Conservation (phyloP, 2,113 vertebrate genomes). For the Dromiciops gliroides region DNA sequence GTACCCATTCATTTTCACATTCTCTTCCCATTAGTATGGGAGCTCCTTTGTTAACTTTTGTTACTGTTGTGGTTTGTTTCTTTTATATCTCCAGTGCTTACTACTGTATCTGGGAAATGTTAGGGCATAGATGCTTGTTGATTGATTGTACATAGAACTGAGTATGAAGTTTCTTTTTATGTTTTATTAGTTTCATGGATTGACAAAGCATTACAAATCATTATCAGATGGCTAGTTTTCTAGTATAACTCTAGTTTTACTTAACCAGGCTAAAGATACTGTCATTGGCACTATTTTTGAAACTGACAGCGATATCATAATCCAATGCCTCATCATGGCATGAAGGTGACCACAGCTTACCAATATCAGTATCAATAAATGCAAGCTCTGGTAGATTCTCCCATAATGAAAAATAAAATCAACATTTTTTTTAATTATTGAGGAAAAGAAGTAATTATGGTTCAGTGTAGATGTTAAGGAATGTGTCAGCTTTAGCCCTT, state of each 20-base stretch:
- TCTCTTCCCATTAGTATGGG: not conserved
- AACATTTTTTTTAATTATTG: slow-evolving; percentile 40
- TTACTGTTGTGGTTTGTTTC: not conserved
- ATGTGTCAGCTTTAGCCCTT: not conserved
- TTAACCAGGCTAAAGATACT: not conserved
- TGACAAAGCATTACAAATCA: not conserved
- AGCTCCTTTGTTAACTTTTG: not conserved
- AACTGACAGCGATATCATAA: not conserved
- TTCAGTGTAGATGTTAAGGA: slow-evolving; percentile 41
- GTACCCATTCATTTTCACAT: not conserved
- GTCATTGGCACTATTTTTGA: not conserved
- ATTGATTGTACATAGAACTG: not conserved
- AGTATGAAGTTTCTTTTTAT: not conserved
- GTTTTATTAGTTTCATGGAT: not conserved
- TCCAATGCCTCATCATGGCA: not conserved
- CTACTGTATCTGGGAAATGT: not conserved
- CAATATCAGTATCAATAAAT: not conserved
- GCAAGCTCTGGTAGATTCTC: not conserved
- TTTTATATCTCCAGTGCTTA: not conserved
- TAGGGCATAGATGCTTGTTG: not conserved
- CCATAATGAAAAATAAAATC: not conserved
- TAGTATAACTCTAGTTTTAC: not conserved
- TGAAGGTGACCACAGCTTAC: not conserved
- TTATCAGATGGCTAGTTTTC: not conserved
- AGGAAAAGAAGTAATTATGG: slow-evolving; percentile 49